Conservation (phyloP, 2,888 invertebrate species). For the Dinocampus coccinellae region DNA sequence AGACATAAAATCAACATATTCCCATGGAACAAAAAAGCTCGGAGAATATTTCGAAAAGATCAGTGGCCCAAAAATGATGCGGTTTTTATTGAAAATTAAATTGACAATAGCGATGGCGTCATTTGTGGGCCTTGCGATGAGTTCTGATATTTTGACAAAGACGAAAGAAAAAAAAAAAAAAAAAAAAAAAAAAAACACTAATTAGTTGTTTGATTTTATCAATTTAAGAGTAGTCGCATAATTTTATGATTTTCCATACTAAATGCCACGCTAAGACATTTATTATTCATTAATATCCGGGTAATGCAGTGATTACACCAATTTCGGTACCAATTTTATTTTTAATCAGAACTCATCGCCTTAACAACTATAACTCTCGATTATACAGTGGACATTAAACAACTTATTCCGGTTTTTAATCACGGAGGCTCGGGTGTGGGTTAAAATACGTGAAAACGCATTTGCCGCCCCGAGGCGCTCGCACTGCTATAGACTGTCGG, state of each 20-base stretch:
- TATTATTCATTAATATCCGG: no score
- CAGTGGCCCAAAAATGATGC: conserved; percentile 55
- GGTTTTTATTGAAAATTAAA: conserved; percentile 25
- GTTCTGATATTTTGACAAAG: no score
- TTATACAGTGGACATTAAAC: conserved; percentile 70
- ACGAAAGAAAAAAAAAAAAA: no score
- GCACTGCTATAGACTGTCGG: conserved; percentile 70
- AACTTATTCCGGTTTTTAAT: conserved; percentile 71
- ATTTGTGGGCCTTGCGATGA: conserved; percentile 56
- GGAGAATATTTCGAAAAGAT: conserved; percentile 67
- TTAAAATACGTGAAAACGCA: conserved; percentile 64
- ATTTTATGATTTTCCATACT: neutral
- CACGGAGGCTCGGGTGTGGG: conserved; percentile 67
- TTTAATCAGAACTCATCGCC: conserved; percentile 56
- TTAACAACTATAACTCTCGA: conserved; percentile 67
- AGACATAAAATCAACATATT: conserved; percentile 60
- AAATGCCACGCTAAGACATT: neutral
- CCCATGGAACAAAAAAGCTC: conserved; percentile 57
- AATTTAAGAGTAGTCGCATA: neutral
- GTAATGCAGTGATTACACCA: no score
- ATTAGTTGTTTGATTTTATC: neutral
- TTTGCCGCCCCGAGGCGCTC: conserved; percentile 66
- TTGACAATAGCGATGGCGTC: conserved; percentile 42
- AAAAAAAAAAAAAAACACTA: no score
- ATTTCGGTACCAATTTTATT: neutral